Evolutionary conservation across 1,140 invertebrate genomes (phyloP).

Genomic region (Atta cephalotes): DNA sequence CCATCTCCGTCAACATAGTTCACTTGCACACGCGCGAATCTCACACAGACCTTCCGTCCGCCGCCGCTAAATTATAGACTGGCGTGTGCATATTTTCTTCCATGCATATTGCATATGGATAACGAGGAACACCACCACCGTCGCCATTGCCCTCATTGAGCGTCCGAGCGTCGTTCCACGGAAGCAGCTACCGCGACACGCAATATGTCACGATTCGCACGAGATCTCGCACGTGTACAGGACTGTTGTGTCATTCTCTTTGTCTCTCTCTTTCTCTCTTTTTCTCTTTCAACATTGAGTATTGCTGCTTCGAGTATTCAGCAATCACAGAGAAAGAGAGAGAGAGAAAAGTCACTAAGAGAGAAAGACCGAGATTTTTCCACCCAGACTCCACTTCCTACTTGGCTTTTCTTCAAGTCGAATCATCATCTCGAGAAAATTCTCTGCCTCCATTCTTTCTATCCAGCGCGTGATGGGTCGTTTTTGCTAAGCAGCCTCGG

Average conservation of each 20-base stretch:
- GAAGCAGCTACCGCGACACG: constrained; percentile 12
- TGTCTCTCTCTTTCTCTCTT: background rate
- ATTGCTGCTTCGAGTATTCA: background rate
- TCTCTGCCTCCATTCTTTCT: constrained; percentile 27
- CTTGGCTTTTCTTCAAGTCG: background rate
- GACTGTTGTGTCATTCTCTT: background rate
- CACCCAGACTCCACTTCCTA: background rate
- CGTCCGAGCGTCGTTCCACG: background rate
- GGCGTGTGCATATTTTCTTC: constrained; percentile 42
- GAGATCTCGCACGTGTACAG: background rate
- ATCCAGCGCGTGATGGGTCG: background rate
- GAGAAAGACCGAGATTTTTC: constrained; percentile 29
- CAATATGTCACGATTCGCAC: constrained; percentile 45
- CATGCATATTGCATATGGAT: constrained; percentile 55
- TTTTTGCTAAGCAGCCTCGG: constrained; percentile 9
- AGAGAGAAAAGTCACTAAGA: background rate
- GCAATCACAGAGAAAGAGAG: constrained; percentile 1
- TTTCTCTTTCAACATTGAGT: background rate
- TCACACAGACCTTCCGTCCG: constrained; percentile 4
- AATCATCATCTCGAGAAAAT: constrained; percentile 49
- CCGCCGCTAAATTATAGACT: constrained; percentile 48
- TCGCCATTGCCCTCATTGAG: background rate
- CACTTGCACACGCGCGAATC: background rate
- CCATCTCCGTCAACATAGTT: constrained; percentile 27
- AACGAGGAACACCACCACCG: constrained; percentile 37